A percentile compares a stretch with the other conserved stretches of the same genome.
These are phyloP conservation scores for Erebia palarica DNA, from an alignment of 2,888 invertebrate genomes.

Conservation along the genomic window DNA sequence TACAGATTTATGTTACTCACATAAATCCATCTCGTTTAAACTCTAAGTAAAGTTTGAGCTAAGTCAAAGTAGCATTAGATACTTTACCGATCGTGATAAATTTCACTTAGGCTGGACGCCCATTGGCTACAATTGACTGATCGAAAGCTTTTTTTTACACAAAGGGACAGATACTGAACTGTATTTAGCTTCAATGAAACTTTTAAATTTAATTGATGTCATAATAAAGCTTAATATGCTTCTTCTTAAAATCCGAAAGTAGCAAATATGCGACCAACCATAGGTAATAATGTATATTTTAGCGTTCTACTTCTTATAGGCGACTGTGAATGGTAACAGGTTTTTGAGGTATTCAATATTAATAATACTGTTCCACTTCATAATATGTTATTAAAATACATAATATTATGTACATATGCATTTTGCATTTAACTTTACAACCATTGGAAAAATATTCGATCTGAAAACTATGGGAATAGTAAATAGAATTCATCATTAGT, in stretches of 20 bases:
- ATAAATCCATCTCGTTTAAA: no score
- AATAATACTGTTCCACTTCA: conserved; percentile 62
- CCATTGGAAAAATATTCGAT: conserved; percentile 38
- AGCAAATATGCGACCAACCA: no score
- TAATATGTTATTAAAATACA: conserved; percentile 45
- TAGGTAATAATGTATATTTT: conserved; percentile 22
- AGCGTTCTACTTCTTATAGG: conserved; percentile 5
- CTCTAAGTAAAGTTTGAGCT: no score
- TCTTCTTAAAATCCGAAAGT: no score
- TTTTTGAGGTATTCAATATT: conserved; percentile 59
- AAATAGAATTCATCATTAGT: conserved; percentile 37
- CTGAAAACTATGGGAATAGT: conserved; percentile 6
- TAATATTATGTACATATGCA: conserved; percentile 40
- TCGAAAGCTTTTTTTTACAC: no score
- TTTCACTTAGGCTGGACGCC: conserved; percentile 12
- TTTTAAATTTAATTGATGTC: no score
- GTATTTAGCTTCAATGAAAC: no score
- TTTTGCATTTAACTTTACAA: conserved; percentile 24
- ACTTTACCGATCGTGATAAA: conserved; percentile 38
- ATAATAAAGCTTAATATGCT: no score
- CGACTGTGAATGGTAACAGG: conserved; percentile 58
- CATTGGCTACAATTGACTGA: not conserved
- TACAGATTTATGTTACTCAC: no score
- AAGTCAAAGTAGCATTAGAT: conserved; percentile 7
- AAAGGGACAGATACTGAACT: no score